Conservation (phyloP, 2,888 invertebrate genomes). For the Biston betularia region DNA sequence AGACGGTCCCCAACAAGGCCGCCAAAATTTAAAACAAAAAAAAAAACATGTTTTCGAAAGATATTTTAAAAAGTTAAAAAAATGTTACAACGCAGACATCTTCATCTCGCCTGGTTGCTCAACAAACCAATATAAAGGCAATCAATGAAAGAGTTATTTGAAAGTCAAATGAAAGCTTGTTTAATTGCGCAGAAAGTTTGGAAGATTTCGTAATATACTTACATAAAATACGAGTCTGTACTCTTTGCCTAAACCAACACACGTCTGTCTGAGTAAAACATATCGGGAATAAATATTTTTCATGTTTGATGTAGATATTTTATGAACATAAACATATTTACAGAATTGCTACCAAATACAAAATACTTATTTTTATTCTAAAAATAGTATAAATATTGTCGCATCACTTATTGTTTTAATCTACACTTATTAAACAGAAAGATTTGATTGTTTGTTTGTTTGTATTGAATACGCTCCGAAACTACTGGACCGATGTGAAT, state of each 20-base stretch:
- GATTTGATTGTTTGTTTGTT: too few relatives aligned
- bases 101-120: conserved; percentile 21
- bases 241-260: conserved; percentile 17
- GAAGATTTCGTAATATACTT: conserved; percentile 25
- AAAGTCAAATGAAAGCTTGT: conserved; percentile 40
- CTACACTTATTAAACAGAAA: too few relatives aligned
- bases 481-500: too few relatives aligned
- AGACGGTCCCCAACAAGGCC: too few relatives aligned
- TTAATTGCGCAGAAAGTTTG: conserved; percentile 35
- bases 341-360: neutral
- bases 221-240: conserved; percentile 18
- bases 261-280: conserved; percentile 7
- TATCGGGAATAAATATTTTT: conserved; percentile 7
- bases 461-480: too few relatives aligned
- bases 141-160: conserved; percentile 42
- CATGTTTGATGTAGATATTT: conserved; percentile 4
- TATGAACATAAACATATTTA: neutral
- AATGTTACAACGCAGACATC: neutral
- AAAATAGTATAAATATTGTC: too few relatives aligned
- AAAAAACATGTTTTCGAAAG: too few relatives aligned
- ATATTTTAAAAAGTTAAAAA: neutral
- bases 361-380: too few relatives aligned
- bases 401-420: too few relatives aligned
- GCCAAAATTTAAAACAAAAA: too few relatives aligned
- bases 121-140: conserved; percentile 35